phyloP scores from a whole-genome alignment of 2,888 invertebrate species.

The Halictus quadricinctus region DNA sequence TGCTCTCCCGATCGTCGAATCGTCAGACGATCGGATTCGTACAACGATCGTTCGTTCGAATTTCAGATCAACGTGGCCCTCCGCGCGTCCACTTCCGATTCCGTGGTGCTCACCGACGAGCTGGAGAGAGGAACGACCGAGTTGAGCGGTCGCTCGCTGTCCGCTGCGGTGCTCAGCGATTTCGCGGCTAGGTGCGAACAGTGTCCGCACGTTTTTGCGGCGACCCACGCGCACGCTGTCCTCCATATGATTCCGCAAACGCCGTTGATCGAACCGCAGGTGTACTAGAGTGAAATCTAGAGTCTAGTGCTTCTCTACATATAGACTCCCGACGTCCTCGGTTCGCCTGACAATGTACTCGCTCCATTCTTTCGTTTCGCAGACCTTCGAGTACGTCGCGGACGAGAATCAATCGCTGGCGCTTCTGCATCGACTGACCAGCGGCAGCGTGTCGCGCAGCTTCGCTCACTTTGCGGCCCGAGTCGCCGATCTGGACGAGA shows the following conservation, averaged over 20 bases:
- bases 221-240: constrained; percentile 91
- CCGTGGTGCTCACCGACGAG: constrained; percentile 93
- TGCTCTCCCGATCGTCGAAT: background rate
- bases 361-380: no score
- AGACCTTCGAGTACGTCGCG: constrained; percentile 86
- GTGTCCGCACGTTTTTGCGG: constrained; percentile 90
- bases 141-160: constrained; percentile 89
- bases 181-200: constrained; percentile 84
- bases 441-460: constrained; percentile 86
- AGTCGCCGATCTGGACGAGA: constrained; percentile 84
- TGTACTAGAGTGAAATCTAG: constrained; percentile 68
- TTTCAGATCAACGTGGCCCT: constrained; percentile 89
- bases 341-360: background rate
- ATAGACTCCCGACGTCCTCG: background rate
- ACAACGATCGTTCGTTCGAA: background rate
- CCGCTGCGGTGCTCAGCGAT: constrained; percentile 87
- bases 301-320: background rate
- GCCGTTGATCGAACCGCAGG: constrained; percentile 84
- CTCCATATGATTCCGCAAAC: constrained; percentile 84
- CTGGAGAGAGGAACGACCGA: constrained; percentile 93
- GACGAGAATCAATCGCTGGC: constrained; percentile 84
- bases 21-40: background rate
- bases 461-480: constrained; percentile 87
- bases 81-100: constrained; percentile 85
- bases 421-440: constrained; percentile 87